Evolutionary conservation across 2,888 invertebrate genomes (phyloP), one percentile per base, ranked within the genome.

Genomic region (Drosophila mimetica): DNA sequence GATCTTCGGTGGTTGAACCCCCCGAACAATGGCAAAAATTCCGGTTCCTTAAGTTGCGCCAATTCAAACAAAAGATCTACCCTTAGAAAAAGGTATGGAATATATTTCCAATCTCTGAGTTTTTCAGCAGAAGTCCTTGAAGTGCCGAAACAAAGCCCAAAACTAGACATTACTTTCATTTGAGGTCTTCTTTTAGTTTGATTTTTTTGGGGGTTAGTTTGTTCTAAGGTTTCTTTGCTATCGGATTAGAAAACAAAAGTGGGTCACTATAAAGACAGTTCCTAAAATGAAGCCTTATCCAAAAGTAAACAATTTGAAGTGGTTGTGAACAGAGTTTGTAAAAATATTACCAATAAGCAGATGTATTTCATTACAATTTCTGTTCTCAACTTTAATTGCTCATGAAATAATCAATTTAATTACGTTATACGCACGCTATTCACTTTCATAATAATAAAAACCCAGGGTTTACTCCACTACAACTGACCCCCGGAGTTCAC

Each of bases 101-200:
- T 8, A 39, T 13, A 20, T 22, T 22, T 16, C 9, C n/a, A 36
- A 9, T 34, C 34, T 16, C 3, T 9, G 9, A 13, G 16, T 50
- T 47, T 41, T 8, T n/a, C 16, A 51, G 13, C 9, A 18, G 25
- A 34, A n/a, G n/a, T 42, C 52, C 16, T 16, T 32, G 5, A 32
- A 52, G 22, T 22, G 22, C 53, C 53, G 25, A 28, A 37, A 30
- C 32, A n/a, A 16, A 16, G 14, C 8, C 14, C 13, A 44, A 28
- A 55, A 41, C 46, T 63, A 48, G 30, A 14, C 9, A 2, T 3
- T 13, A 14, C 47, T 48, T 2, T n/a, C 7, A 20, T 36, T 59
- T 44, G 13, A 44, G 65, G 65, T 65, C 53, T 66, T 65, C 65
- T 7, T 28, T 28, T 60, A 42, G 47, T 65, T 30, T 41, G 22